Evolutionary conservation across 2,113 vertebrate species (phyloP).

Genomic region (Melanerpes aurifrons): DNA sequence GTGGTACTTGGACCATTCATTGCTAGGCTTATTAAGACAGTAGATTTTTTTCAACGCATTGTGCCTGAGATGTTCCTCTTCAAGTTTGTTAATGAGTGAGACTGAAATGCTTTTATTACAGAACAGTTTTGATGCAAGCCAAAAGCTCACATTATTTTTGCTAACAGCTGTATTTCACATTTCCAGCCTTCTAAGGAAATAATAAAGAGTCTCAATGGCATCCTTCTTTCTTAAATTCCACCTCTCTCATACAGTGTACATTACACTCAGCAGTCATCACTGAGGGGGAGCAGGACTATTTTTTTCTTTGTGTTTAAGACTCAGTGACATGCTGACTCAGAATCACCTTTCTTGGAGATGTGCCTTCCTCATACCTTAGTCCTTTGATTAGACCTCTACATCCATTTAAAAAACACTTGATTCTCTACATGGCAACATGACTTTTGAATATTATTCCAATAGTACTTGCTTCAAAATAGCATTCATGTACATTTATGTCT

Average conservation of each 20-base stretch:
- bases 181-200: neutral
- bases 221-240: neutral
- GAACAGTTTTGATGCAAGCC: neutral
- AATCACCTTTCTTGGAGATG: neutral
- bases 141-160: neutral
- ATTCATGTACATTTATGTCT: neutral
- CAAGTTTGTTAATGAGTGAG: neutral
- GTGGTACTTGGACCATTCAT: neutral
- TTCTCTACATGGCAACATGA: neutral
- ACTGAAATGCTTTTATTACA: neutral
- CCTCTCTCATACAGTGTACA: neutral
- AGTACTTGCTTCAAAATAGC: constrained; percentile 11
- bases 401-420: constrained; percentile 6
- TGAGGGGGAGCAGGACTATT: neutral
- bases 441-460: constrained; percentile 1
- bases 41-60: neutral
- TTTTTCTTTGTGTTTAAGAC: neutral
- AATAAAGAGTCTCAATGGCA: neutral
- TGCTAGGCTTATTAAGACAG: neutral
- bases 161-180: neutral
- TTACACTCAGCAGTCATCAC: neutral
- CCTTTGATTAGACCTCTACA: constrained; percentile 2
- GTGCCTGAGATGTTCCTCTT: neutral
- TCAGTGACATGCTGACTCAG: constrained; percentile 29
- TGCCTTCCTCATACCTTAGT: neutral